A percentile compares a stretch with the other conserved stretches of the same genome.
Conservation (phyloP, 92 coral and sea anemone genomes). For the Phenganax subtilis region DNA sequence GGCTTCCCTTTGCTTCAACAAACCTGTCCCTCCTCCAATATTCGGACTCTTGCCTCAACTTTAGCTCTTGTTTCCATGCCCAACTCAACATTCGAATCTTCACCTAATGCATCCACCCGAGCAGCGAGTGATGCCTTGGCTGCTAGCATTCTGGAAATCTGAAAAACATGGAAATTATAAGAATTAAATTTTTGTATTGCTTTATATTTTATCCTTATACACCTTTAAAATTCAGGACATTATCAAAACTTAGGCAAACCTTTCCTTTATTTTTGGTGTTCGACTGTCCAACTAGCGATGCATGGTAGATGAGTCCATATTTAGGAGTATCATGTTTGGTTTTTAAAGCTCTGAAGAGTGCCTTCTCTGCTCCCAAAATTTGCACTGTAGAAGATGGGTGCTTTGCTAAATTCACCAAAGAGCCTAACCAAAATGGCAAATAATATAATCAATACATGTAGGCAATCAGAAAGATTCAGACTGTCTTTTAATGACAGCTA, state of each 20-base stretch:
- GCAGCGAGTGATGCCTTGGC: constrained; percentile 94
- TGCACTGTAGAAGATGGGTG: constrained; percentile 99
- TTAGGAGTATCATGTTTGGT: constrained; percentile 98
- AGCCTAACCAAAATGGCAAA: constrained; percentile 49
- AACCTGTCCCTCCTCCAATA: constrained; percentile 91
- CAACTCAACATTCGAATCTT: constrained; percentile 74
- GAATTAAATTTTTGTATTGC: background rate
- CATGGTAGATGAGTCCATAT: constrained; percentile 94
- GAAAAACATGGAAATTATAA: background rate
- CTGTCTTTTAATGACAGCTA: no score
- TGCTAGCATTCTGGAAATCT: constrained; percentile 96
- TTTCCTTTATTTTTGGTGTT: constrained; percentile 92
- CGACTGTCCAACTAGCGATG: constrained; percentile 90
- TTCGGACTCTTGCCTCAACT: constrained; percentile 78
- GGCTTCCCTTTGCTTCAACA: background rate
- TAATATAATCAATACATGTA: no score
- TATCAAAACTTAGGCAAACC: constrained; percentile 45
- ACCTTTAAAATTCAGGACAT: background rate
- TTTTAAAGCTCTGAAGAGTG: constrained; percentile 93
- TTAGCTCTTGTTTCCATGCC: constrained; percentile 78
- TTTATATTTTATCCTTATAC: background rate
- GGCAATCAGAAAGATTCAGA: no score
- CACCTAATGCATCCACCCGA: constrained; percentile 96
- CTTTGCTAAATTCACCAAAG: constrained; percentile 93
- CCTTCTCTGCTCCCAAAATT: constrained; percentile 97